A percentile compares a stretch with the other conserved stretches of the same genome.
Conservation (phyloP, 2,888 invertebrate species). For the Ophion obscuratus region DNA sequence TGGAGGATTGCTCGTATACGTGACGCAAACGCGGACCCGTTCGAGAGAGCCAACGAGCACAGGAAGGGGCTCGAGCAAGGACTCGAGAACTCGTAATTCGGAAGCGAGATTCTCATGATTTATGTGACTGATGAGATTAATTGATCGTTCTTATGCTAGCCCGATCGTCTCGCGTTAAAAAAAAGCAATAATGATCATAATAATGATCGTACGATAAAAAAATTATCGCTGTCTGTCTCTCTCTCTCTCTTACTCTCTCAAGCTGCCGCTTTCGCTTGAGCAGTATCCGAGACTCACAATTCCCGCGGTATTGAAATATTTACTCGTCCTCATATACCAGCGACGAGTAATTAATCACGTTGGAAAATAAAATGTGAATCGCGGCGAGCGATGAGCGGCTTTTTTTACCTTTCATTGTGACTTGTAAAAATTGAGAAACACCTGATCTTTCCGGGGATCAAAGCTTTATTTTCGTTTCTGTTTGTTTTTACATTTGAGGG, state of each 20-base stretch:
- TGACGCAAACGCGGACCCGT: not conserved
- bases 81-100: constrained; percentile 44
- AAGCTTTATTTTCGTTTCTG: constrained; percentile 13
- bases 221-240: constrained; percentile 1
- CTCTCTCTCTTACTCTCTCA: not conserved
- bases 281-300: constrained; percentile 25
- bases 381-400: not conserved
- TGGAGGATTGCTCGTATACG: constrained; percentile 7
- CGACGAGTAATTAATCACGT: constrained; percentile 43
- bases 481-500: not conserved
- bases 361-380: constrained; percentile 17
- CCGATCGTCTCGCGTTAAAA: constrained; percentile 21
- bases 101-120: constrained; percentile 41
- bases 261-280: constrained; percentile 2
- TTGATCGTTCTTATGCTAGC: not conserved
- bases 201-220: constrained; percentile 20
- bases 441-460: not conserved
- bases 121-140: constrained; percentile 35
- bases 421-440: constrained; percentile 1
- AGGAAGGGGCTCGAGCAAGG: not conserved
- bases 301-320: constrained; percentile 39
- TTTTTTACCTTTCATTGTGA: constrained; percentile 1
- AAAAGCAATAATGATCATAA: constrained; percentile 39
- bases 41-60: not conserved
- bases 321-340: constrained; percentile 3